Base-by-base conservation (phyloP, 2,888 invertebrate genomes). In the Ceratothoa steindachneri region DNA sequence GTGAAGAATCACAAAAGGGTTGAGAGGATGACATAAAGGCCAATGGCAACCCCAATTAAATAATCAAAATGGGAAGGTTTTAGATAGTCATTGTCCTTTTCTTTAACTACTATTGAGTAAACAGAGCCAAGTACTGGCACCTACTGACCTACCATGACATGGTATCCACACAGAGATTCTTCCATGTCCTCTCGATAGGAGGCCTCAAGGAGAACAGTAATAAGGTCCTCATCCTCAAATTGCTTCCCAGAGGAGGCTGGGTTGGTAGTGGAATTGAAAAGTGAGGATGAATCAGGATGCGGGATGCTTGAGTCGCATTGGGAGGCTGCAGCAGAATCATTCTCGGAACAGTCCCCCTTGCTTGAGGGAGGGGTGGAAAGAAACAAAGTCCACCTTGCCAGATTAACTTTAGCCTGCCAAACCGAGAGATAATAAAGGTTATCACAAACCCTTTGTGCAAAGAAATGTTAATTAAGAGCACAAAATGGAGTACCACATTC, bases 341-440 rank as follows among this genome's bases (percentile, higher is more conserved):
- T n/a, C 29, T 1, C 2, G 2, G 30, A 15, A 30, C 12, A 27
- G 27, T 30, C 67, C n/a, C 19, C 29, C n/a, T 67, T 22, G 4
- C 67, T 67, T 15, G 27, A n/a, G 24, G 31, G 67, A 30, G 67
- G 29, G 29, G 28, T 41, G 22, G 73, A 60, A 24, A 76, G 67
- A 55, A 77, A 77, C 52, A 74, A 68, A 30, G 77, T 77, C 77
- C 77, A 77, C 22, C 73, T 72, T 30, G 69, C 64, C 19, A 77
- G 72, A 53, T 77, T 71, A 31, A 77, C 74, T 41, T 60, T 31
- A 72, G 74, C 74, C 77, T 77, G 77, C 41, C 22, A 66, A 66
- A 3, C 41, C 5, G 41, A 41, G 41, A 41, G 15, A 41, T 5
- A 5, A 41, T 9, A 41, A 41, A 9, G 41, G 7, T 41, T 9